These are phyloP conservation scores for Neoitamus cyanurus DNA, from an alignment of 2,888 invertebrate genomes.

Conservation along the genomic window DNA sequence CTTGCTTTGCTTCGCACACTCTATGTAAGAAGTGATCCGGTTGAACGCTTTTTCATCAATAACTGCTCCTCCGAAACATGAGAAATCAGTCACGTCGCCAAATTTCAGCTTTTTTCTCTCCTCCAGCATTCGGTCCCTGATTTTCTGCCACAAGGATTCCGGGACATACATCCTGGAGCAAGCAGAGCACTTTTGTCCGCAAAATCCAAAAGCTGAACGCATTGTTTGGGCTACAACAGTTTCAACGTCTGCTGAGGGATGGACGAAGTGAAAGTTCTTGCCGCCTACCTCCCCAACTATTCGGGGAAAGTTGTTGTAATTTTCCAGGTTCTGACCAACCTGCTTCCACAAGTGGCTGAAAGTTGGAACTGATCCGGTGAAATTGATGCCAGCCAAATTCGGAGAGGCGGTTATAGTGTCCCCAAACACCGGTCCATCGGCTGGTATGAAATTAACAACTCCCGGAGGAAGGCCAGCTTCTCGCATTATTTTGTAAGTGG, in stretches of 20 bases:
- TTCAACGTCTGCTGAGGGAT: conserved; percentile 85
- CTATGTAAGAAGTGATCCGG: conserved; percentile 86
- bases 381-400: conserved; percentile 91
- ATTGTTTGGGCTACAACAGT: conserved; percentile 86
- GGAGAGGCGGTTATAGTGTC: conserved; percentile 83
- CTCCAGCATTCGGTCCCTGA: conserved; percentile 72
- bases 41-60: conserved; percentile 92
- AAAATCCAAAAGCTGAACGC: conserved; percentile 92
- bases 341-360: conserved; percentile 91
- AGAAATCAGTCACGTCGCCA: conserved; percentile 84
- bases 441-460: conserved; percentile 95
- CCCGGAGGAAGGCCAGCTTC: conserved; percentile 97
- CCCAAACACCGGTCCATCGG: conserved; percentile 93
- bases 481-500: conserved; percentile 87
- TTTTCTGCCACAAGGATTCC: conserved; percentile 79
- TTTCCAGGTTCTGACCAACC: conserved; percentile 85
- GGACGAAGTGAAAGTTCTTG: conserved; percentile 97
- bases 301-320: conserved; percentile 88
- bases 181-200: conserved; percentile 98
- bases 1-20: conserved; percentile 79
- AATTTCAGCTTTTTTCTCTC: conserved; percentile 79
- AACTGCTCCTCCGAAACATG: conserved; percentile 90
- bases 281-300: conserved; percentile 97
- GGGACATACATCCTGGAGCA: conserved; percentile 96
- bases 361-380: conserved; percentile 95